These are phyloP conservation scores for Rhynchotus rufescens DNA, from an alignment of 2,797 vertebrate genomes.

Conservation along the genomic window DNA sequence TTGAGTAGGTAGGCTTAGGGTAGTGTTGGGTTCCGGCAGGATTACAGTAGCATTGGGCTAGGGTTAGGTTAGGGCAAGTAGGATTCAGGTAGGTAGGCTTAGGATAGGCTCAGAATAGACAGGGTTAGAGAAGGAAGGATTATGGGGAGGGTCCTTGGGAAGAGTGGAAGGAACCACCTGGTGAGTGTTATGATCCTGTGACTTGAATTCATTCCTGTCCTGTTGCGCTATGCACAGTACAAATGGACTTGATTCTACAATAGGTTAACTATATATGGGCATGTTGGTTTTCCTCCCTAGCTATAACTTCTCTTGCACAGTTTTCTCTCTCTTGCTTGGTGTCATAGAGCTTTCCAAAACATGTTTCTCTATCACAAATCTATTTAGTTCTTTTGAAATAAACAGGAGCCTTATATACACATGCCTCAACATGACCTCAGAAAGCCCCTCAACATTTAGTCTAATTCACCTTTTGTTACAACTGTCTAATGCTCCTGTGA, in stretches of 20 bases:
- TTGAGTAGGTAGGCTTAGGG: too few species aligned
- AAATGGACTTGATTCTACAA: neutral
- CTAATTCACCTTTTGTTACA: neutral
- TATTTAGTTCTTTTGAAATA: neutral
- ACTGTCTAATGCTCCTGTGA: neutral
- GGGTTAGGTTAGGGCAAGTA: too few species aligned
- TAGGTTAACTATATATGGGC: neutral
- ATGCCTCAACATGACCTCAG: neutral
- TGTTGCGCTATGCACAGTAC: neutral
- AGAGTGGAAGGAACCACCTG: too few species aligned
- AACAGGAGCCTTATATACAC: accelerated
- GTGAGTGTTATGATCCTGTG: too few species aligned
- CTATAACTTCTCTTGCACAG: neutral
- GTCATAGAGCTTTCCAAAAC: neutral
- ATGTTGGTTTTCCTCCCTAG: neutral
- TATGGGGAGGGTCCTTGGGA: too few species aligned
- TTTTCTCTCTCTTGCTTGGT: neutral
- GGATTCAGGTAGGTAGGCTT: too few species aligned
- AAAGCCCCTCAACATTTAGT: neutral
- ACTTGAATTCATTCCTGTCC: neutral
- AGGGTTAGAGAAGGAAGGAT: too few species aligned
- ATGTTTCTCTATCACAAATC: neutral
- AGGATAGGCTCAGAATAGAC: too few species aligned
- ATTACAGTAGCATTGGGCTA: too few species aligned
- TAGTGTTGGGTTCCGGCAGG: too few species aligned